Conservation (phyloP, 2,113 vertebrate species). For the Stigmatopora argus region DNA sequence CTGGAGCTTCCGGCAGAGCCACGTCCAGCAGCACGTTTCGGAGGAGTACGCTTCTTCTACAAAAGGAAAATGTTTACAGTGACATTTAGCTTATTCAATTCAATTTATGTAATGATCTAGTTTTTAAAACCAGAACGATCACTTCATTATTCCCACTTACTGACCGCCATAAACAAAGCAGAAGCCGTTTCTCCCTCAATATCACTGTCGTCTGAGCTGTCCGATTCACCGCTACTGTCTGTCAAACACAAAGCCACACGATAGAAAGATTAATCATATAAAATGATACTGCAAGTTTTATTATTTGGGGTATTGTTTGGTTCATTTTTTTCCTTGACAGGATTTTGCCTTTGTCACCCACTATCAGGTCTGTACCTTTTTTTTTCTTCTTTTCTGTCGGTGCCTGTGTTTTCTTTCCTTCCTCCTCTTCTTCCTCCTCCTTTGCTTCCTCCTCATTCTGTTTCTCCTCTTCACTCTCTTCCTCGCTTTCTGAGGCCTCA, state of each 20-base stretch:
- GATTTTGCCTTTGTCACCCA: neutral
- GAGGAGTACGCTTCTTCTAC: slow-evolving; percentile 85
- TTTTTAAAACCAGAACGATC: neutral
- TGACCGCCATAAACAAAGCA: slow-evolving; percentile 83
- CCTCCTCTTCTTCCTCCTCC: slow-evolving; percentile 87
- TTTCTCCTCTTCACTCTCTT: slow-evolving; percentile 89
- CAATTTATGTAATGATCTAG: neutral
- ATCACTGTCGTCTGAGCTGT: slow-evolving; percentile 89
- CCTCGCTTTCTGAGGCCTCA: slow-evolving; percentile 83
- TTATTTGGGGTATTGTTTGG: neutral
- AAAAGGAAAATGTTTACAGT: neutral
- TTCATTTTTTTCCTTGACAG: neutral
- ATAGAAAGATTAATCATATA: too few relatives aligned
- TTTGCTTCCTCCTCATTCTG: slow-evolving; percentile 79
- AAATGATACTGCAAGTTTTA: neutral
- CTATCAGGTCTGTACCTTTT: slow-evolving; percentile 65
- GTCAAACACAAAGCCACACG: slow-evolving; percentile 14
- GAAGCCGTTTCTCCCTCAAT: slow-evolving; percentile 84
- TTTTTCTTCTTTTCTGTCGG: slow-evolving; percentile 83
- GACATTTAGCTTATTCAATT: neutral
- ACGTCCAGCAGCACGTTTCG: slow-evolving; percentile 78
- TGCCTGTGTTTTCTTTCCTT: slow-evolving; percentile 80
- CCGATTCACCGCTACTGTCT: slow-evolving; percentile 90
- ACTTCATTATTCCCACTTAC: slow-evolving; percentile 19
- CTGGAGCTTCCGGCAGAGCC: slow-evolving; percentile 81